These are phyloP conservation scores for Oligia strigilis DNA, from an alignment of 2,888 invertebrate species.

Conservation along the genomic window DNA sequence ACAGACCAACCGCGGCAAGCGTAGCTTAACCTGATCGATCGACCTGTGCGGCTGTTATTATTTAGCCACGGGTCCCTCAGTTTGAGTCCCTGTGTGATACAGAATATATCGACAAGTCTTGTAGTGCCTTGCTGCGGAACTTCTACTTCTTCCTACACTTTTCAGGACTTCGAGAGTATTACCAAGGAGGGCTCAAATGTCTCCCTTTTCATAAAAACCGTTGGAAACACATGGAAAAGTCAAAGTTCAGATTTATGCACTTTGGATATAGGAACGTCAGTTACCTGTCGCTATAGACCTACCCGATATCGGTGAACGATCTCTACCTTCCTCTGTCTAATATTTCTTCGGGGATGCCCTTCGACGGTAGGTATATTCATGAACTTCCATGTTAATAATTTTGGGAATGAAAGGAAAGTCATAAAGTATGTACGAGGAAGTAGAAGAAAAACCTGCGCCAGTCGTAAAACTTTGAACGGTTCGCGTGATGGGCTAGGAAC, in stretches of 20 bases:
- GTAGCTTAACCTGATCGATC: no score
- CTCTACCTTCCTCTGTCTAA: conserved; percentile 31
- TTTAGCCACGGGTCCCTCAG: no score
- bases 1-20: no score
- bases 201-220: not conserved
- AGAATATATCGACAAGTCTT: not conserved
- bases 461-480: conserved; percentile 63
- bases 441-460: conserved; percentile 60
- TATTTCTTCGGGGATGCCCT: conserved; percentile 48
- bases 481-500: conserved; percentile 61
- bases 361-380: conserved; percentile 49
- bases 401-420: conserved; percentile 59
- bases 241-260: conserved; percentile 12
- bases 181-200: not conserved
- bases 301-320: conserved; percentile 30
- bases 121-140: not conserved
- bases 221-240: conserved; percentile 1
- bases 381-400: conserved; percentile 60
- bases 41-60: no score
- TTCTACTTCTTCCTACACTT: not conserved
- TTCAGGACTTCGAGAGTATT: not conserved
- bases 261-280: not conserved
- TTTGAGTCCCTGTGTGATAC: not conserved
- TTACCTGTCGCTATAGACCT: conserved; percentile 22
- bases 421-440: conserved; percentile 61